phyloP scores from a whole-genome alignment of 2,888 invertebrate genomes.

The Drosophila hawaiiensis region DNA sequence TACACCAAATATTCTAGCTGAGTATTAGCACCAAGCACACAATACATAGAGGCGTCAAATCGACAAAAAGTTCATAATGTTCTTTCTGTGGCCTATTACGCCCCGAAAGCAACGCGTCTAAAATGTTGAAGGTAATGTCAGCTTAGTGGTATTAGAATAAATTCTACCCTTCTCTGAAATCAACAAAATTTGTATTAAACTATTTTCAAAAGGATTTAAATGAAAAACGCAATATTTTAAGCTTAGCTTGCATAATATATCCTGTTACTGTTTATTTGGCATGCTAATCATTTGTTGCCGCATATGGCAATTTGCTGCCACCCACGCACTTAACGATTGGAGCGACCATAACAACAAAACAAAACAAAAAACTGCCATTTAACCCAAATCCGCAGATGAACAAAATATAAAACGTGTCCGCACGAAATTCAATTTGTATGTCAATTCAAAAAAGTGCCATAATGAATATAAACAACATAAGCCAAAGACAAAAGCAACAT shows the following conservation, averaged over 20 bases:
- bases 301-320: constrained; percentile 34
- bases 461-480: constrained; percentile 42
- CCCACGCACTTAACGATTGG: constrained; percentile 44
- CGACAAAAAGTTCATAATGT: too few relatives aligned
- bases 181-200: not conserved
- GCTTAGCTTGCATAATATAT: not conserved
- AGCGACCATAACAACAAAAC: constrained; percentile 42
- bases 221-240: not conserved
- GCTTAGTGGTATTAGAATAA: too few relatives aligned
- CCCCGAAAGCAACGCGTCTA: too few relatives aligned
- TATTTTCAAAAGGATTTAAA: not conserved
- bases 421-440: constrained; percentile 71
- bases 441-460: constrained; percentile 54
- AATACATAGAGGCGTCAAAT: too few relatives aligned
- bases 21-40: not conserved
- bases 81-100: too few relatives aligned
- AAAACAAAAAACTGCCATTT: constrained; percentile 53
- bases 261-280: constrained; percentile 6
- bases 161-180: not conserved
- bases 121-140: too few relatives aligned
- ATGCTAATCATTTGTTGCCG: constrained; percentile 3
- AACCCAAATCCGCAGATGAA: constrained; percentile 71
- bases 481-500: constrained; percentile 39
- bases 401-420: constrained; percentile 64
- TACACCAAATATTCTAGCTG: not conserved